Conservation (phyloP, 2,888 invertebrate genomes). For the Punctoribates punctum region DNA sequence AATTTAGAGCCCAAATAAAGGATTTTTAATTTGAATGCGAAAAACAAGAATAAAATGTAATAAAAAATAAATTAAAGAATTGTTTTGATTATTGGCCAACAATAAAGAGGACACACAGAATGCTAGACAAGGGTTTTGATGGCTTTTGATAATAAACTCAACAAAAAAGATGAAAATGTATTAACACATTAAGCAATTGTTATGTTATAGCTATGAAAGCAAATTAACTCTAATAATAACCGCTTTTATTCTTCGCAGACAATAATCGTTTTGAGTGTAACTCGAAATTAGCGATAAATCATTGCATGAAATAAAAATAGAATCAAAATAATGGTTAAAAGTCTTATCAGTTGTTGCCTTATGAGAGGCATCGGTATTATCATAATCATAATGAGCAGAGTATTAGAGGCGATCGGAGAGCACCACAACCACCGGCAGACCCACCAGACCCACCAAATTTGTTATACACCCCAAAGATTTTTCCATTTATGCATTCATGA, state of each 20-base stretch:
- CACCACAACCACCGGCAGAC: too few relatives aligned
- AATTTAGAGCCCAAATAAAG: too few relatives aligned
- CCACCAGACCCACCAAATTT: constrained; percentile 9
- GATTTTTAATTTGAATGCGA: too few relatives aligned
- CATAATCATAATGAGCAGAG: not conserved
- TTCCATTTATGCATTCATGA: constrained; percentile 18
- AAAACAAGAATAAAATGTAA: not conserved
- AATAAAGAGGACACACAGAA: not conserved
- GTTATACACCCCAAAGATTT: not conserved
- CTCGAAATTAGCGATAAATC: constrained; percentile 21
- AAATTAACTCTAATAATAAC: constrained; percentile 5
- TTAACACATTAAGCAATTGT: constrained; percentile 10
- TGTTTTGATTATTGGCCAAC: not conserved
- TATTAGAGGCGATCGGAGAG: not conserved
- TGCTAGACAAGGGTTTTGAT: not conserved
- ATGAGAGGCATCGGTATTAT: not conserved
- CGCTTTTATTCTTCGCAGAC: not conserved
- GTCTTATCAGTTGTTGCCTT: not conserved
- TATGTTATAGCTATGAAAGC: not conserved
- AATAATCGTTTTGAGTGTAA: constrained; percentile 1
- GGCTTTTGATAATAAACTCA: not conserved
- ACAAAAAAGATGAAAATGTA: not conserved
- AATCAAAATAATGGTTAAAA: not conserved
- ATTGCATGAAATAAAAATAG: not conserved
- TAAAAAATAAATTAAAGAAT: not conserved